phyloP scores from a whole-genome alignment of 2,888 invertebrate species.

The Apomyelois bistriatella region DNA sequence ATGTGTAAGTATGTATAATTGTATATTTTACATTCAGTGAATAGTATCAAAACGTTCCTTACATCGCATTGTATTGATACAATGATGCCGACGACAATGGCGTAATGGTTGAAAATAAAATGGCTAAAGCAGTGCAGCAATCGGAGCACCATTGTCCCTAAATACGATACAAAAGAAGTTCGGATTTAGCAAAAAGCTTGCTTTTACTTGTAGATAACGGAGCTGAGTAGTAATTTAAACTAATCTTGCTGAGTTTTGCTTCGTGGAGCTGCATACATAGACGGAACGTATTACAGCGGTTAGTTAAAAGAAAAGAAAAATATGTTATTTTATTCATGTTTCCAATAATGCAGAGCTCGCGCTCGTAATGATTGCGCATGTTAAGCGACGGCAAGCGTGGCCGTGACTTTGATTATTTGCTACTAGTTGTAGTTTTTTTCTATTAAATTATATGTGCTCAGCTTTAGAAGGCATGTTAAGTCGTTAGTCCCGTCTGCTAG shows the following conservation, averaged over 20 bases:
- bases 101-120: constrained; percentile 67
- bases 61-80: constrained; percentile 54
- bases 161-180: constrained; percentile 60
- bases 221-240: constrained; percentile 27
- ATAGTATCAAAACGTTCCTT: constrained; percentile 36
- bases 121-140: constrained; percentile 59
- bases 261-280: background rate
- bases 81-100: constrained; percentile 58
- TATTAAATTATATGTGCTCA: too few relatives aligned
- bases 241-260: constrained; percentile 21
- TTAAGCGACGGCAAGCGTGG: too few relatives aligned
- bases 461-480: too few relatives aligned
- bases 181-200: constrained; percentile 48
- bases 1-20: background rate
- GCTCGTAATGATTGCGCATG: too few relatives aligned
- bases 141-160: constrained; percentile 69
- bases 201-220: constrained; percentile 37
- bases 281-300: too few relatives aligned
- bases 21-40: constrained; percentile 24
- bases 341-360: too few relatives aligned
- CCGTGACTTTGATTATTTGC: too few relatives aligned
- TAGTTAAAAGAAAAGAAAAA: too few relatives aligned
- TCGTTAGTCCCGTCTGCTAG: too few relatives aligned
- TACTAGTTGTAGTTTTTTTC: too few relatives aligned
- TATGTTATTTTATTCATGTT: too few relatives aligned